These are phyloP conservation scores for Eristalinus aeneus DNA, from an alignment of 2,888 invertebrate species.

Conservation along the genomic window DNA sequence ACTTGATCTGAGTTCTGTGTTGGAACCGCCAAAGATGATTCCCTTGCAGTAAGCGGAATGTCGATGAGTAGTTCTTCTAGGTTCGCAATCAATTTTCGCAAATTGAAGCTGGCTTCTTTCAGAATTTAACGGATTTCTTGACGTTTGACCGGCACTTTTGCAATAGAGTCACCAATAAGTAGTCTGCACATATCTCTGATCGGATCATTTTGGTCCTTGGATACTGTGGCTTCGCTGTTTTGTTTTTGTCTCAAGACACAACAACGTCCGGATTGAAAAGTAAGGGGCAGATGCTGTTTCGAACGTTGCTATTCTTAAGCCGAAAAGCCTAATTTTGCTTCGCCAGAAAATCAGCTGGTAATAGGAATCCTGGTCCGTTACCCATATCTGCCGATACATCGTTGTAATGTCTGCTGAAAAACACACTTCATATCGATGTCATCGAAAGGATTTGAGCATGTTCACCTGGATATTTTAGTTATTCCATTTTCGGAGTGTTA, in stretches of 20 bases:
- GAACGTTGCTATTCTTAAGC: too few relatives aligned
- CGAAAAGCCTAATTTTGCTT: neutral
- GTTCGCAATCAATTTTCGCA: neutral
- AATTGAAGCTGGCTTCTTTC: neutral
- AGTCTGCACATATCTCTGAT: neutral
- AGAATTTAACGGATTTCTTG: neutral
- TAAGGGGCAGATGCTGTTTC: neutral
- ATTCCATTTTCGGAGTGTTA: too few relatives aligned
- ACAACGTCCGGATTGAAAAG: too few relatives aligned
- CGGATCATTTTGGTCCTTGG: neutral
- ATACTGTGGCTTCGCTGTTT: too few relatives aligned
- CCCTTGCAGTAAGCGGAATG: neutral
- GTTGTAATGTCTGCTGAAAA: neutral
- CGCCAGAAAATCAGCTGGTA: neutral
- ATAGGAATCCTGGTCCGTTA: neutral
- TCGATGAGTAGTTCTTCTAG: neutral
- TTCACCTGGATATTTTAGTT: too few relatives aligned
- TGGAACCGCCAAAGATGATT: neutral
- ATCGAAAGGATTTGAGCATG: too few relatives aligned
- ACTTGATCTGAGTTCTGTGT: neutral
- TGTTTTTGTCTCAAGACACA: too few relatives aligned
- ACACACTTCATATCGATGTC: too few relatives aligned
- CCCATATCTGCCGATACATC: neutral
- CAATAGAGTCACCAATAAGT: neutral
- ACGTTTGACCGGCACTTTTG: neutral